Evolutionary conservation across 2,797 vertebrate genomes (phyloP), one percentile per base, ranked within the genome.

Genomic region (Sebastes minor): DNA sequence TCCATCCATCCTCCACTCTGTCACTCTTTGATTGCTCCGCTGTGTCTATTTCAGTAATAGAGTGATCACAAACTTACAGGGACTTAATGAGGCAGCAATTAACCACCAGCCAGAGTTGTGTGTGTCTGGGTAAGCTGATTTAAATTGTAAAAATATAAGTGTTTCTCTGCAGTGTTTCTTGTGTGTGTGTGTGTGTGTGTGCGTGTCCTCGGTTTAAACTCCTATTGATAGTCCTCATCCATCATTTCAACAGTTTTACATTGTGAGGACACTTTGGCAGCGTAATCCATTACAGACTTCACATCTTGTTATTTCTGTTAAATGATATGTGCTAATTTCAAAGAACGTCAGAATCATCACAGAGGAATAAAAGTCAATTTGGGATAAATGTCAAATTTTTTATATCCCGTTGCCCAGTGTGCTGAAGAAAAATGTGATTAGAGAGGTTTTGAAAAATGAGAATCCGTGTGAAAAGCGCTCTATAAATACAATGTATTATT

Each of bases 1-100:
- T 71, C 5, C 28, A 70, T 53, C 28, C 13, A 22, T 65, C 32
- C 46, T 53, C 52, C 38, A 68, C 61, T 73, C 74, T 60, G 56
- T 78, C 80, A 62, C 74, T 87, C 61, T 74, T 72, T 71, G 74
- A 87, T 85, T 86, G 67, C 59, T 53, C n/a, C 22, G 49, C 56
- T 80, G 62, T 79, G 83, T 81, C 74, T 86, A 57, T 74, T 89
- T 85, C 78, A 76, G 49, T 76, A 82, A 86, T 80, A 55, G 64
- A 80, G 56, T 68, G 71, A 74, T 85, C 73, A 76, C 35, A 79
- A 76, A 81, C 70, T 76, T 78, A 76, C 53, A 75, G 73, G 13
- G 73, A 83, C 67, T 68, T 86, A 87, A 90, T 83, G 80, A 80
- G 75, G 71, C 80, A 61, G 71, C 74, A 87, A 90, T 87, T 89